Conservation (phyloP, 2,113 vertebrate species). For the Ascaphus truei region DNA sequence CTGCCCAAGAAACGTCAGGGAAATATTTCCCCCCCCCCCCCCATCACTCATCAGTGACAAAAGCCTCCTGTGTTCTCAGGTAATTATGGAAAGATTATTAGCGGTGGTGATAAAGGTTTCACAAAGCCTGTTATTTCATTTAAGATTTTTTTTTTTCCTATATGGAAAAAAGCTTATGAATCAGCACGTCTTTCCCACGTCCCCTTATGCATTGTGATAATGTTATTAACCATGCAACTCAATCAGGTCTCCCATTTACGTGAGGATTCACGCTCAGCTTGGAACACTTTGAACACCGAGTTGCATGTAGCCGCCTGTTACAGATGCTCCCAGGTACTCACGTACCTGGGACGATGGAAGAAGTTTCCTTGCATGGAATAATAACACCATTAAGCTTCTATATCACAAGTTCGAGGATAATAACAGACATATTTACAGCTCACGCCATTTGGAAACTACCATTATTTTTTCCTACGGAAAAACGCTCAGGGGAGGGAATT, state of each 20-base stretch:
- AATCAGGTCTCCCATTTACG: constrained; percentile 43
- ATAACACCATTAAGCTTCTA: background rate
- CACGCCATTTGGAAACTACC: background rate
- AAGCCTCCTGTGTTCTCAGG: constrained; percentile 47
- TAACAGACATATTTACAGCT: background rate
- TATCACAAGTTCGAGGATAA: background rate
- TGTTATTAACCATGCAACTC: constrained; percentile 45
- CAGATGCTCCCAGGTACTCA: no score
- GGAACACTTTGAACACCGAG: background rate
- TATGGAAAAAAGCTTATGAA: constrained; percentile 49
- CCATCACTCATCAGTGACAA: constrained; percentile 54
- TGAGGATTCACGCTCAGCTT: constrained; percentile 29
- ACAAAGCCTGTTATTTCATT: constrained; percentile 48
- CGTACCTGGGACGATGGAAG: no score
- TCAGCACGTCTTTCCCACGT: constrained; percentile 54
- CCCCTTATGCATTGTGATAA: constrained; percentile 43
- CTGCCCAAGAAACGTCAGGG: no score
- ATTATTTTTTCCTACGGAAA: background rate
- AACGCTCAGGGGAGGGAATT: no score
- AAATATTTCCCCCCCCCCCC: no score
- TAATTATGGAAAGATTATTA: constrained; percentile 58
- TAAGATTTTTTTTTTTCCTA: constrained; percentile 55
- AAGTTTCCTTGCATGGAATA: background rate
- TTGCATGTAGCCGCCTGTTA: background rate
- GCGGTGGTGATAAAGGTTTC: constrained; percentile 57